Conservation (phyloP, 1,140 invertebrate genomes). For the Euwallacea fornicatus region DNA sequence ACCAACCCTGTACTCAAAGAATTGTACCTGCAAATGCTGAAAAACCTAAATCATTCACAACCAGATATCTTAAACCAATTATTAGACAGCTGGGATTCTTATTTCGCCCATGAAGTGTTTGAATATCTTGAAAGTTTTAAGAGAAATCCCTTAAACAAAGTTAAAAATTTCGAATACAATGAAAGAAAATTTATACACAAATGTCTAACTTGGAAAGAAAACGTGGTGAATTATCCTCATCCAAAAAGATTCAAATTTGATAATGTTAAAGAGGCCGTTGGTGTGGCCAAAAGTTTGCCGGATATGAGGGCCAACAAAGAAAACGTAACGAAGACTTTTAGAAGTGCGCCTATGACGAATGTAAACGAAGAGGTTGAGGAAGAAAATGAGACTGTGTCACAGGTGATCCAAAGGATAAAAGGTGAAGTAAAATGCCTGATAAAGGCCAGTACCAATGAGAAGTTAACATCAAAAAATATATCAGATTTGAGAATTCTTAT, state of each 20-base stretch:
- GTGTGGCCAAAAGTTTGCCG: background rate
- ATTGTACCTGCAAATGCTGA: slow-evolving; percentile 13
- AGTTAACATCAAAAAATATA: slow-evolving; percentile 23
- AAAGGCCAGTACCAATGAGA: slow-evolving; percentile 15
- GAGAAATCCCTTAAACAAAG: background rate
- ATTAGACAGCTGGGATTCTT: slow-evolving; percentile 14
- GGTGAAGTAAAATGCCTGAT: slow-evolving; percentile 28
- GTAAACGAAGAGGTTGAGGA: background rate
- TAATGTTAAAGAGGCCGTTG: background rate
- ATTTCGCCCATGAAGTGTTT: slow-evolving; percentile 17
- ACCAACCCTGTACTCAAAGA: background rate
- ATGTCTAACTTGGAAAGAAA: slow-evolving; percentile 17
- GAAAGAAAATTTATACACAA: slow-evolving; percentile 7
- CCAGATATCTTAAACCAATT: slow-evolving; percentile 16
- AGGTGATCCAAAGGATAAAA: slow-evolving; percentile 18
- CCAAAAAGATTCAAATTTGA: slow-evolving; percentile 20
- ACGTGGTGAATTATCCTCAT: background rate
- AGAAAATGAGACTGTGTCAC: slow-evolving; percentile 11
- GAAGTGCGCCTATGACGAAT: background rate
- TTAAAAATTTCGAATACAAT: background rate
- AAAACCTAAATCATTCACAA: slow-evolving; percentile 9
- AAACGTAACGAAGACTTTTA: background rate
- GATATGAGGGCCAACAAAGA: background rate
- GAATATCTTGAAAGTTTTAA: slow-evolving; percentile 19
- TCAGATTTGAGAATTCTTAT: slow-evolving; percentile 24